phyloP scores from a whole-genome alignment of 2,888 invertebrate genomes.

The Rotaria socialis region DNA sequence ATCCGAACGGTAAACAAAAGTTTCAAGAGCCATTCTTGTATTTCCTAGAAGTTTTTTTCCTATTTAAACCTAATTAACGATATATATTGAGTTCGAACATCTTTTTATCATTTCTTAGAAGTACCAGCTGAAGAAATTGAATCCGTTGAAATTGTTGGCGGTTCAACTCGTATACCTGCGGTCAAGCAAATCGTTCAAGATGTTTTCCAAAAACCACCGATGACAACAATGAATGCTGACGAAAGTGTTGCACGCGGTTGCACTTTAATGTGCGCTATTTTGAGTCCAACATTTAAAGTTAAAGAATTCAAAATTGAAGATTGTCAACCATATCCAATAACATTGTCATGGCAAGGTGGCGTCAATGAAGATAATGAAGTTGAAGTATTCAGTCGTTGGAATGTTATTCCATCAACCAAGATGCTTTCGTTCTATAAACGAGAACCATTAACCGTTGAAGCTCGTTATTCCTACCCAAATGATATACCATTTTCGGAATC shows the following conservation, averaged over 20 bases:
- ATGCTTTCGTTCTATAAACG: slow-evolving; percentile 85
- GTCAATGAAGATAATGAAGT: slow-evolving; percentile 47
- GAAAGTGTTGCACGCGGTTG: slow-evolving; percentile 94
- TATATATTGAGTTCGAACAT: no score
- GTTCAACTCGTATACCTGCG: slow-evolving; percentile 85
- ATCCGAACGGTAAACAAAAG: no score
- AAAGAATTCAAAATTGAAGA: slow-evolving; percentile 90
- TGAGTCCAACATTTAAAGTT: slow-evolving; percentile 92
- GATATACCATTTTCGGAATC: slow-evolving; percentile 56
- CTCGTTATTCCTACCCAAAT: slow-evolving; percentile 46
- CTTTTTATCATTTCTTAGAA: slow-evolving; percentile 52
- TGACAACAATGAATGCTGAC: slow-evolving; percentile 88
- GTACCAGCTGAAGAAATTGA: slow-evolving; percentile 78
- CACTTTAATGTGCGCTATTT: slow-evolving; percentile 83
- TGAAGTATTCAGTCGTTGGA: slow-evolving; percentile 83
- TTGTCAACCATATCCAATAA: slow-evolving; percentile 77
- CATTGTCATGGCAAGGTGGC: slow-evolving; percentile 62
- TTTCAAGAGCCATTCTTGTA: no score
- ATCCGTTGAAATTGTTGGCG: slow-evolving; percentile 92
- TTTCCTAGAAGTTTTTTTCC: no score
- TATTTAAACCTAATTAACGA: no score
- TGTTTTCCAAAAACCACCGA: slow-evolving; percentile 74
- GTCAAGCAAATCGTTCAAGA: slow-evolving; percentile 82
- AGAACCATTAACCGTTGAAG: slow-evolving; percentile 64
- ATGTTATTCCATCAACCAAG: slow-evolving; percentile 83